Evolutionary conservation across 2,113 vertebrate species (phyloP).

Genomic region (Thryonomys swinderianus): DNA sequence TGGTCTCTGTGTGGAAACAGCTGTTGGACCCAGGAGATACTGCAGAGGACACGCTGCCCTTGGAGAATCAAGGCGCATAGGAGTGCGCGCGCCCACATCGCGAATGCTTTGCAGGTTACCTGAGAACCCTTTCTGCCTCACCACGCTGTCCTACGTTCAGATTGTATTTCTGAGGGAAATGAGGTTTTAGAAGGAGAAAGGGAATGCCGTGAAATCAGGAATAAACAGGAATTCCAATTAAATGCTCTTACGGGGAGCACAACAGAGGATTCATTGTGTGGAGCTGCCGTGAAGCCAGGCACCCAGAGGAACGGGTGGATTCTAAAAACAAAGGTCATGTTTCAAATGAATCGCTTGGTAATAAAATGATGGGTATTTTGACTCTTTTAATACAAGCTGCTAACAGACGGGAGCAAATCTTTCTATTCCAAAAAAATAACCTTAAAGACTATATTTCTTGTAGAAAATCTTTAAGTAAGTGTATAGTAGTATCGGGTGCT

Average conservation of each 20-base stretch:
- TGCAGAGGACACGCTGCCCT: not conserved
- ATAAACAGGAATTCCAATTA: constrained; percentile 17
- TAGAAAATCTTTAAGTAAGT: not conserved
- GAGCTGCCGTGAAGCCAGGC: not conserved
- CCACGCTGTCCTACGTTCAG: not conserved
- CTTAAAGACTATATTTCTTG: not conserved
- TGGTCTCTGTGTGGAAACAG: not conserved
- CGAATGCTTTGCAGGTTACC: not conserved
- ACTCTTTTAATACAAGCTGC: not conserved
- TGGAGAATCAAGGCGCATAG: not conserved
- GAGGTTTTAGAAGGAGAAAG: not conserved
- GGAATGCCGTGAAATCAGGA: not conserved
- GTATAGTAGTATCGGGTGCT: not conserved
- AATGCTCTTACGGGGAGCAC: not conserved
- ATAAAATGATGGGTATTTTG: constrained; percentile 25
- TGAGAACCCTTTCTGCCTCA: not conserved
- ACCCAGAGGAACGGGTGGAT: not conserved
- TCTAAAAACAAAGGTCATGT: constrained; percentile 40
- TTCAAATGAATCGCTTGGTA: not conserved
- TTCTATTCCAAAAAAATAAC: not conserved
- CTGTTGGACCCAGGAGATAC: not conserved
- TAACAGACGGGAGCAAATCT: not conserved
- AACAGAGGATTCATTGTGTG: constrained; percentile 38
- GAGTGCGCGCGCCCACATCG: not conserved
- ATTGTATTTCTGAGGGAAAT: constrained; percentile 43